Conservation (phyloP, 2,888 invertebrate species). For the Agapostemon virescens region DNA sequence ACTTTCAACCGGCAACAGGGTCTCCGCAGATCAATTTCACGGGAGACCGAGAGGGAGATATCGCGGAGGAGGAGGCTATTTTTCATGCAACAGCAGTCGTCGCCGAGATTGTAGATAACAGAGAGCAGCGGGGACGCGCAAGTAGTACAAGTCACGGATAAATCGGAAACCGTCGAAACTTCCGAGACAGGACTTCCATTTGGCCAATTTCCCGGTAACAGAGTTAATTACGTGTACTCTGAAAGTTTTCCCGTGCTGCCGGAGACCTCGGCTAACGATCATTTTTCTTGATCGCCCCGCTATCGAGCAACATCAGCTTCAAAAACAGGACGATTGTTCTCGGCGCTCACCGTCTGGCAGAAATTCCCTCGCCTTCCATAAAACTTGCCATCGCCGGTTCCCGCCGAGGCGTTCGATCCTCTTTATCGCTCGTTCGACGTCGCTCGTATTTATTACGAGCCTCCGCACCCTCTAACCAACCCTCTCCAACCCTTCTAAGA, state of each 20-base stretch:
- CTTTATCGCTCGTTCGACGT: conserved; percentile 38
- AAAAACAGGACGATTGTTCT: conserved; percentile 23
- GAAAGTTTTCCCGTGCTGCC: conserved; percentile 4
- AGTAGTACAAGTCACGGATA: not conserved
- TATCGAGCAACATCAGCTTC: not conserved
- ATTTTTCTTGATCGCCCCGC: conserved; percentile 18
- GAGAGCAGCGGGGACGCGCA: not conserved
- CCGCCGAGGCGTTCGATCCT: conserved; percentile 24
- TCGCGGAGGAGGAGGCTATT: not conserved
- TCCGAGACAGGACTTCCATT: not conserved
- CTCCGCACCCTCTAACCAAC: not conserved
- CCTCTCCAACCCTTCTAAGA: not conserved
- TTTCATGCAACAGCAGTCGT: not conserved
- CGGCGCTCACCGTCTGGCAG: not conserved
- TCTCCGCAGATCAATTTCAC: not conserved
- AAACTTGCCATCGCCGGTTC: conserved; percentile 33
- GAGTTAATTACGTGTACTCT: conserved; percentile 20
- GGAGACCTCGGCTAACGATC: conserved; percentile 2
- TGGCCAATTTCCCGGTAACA: conserved; percentile 2
- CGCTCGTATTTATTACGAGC: conserved; percentile 40
- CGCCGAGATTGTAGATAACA: not conserved
- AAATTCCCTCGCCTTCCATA: conserved; percentile 27
- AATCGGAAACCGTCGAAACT: not conserved
- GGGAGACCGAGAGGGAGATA: not conserved
- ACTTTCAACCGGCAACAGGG: not conserved